A percentile compares a stretch with the other conserved stretches of the same genome.
phyloP scores from a whole-genome alignment of 2,113 vertebrate genomes.

The Grantiella picta region DNA sequence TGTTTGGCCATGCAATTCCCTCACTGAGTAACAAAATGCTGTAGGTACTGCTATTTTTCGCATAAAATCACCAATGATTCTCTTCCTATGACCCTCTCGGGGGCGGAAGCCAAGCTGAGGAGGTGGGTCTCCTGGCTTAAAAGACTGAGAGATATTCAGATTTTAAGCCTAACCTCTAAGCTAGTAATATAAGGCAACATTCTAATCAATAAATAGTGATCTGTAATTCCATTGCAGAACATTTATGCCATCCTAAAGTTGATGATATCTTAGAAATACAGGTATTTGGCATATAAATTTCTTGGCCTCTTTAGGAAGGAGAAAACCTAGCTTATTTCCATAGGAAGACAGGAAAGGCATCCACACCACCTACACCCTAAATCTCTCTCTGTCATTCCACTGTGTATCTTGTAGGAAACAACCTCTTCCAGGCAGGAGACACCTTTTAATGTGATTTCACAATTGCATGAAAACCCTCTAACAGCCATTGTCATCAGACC shows the following conservation, averaged over 20 bases:
- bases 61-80: background rate
- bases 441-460: background rate
- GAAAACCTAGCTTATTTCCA: background rate
- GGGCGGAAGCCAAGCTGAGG: background rate
- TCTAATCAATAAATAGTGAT: background rate
- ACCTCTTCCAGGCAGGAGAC: background rate
- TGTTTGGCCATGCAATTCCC: background rate
- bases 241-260: background rate
- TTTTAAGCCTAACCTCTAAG: background rate
- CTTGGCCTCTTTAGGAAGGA: background rate
- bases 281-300: background rate
- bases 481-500: background rate
- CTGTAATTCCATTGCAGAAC: background rate
- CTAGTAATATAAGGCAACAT: background rate
- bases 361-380: background rate
- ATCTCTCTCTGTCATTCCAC: background rate
- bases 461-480: background rate
- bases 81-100: background rate
- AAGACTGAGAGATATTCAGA: background rate
- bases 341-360: background rate
- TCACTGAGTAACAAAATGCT: background rate
- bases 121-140: background rate
- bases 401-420: background rate
- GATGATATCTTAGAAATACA: background rate
- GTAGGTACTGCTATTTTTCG: background rate